Evolutionary conservation across 53 echinoderm and acorn worm species (phyloP).

Genomic region (Crossaster papposus): DNA sequence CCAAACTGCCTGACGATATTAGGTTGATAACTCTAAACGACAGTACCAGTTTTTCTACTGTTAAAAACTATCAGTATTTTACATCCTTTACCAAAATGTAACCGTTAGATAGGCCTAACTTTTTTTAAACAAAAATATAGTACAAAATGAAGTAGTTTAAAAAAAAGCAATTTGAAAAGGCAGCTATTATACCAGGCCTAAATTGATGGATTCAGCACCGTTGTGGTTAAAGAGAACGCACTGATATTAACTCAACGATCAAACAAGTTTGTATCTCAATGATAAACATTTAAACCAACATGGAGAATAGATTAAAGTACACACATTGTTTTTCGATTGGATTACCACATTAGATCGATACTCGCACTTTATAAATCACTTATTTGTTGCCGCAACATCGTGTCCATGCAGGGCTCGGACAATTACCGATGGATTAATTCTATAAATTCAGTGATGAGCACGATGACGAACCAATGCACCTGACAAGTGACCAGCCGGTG

Average conservation of each 20-base stretch:
- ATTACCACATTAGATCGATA: conserved; percentile 10
- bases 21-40: too few species aligned
- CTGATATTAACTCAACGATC: too few species aligned
- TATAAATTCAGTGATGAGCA: conserved; percentile 44
- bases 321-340: neutral
- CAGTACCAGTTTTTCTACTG: too few species aligned
- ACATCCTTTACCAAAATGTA: neutral
- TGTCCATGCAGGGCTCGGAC: conserved; percentile 10
- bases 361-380: neutral
- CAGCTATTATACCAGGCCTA: too few species aligned
- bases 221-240: too few species aligned
- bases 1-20: too few species aligned
- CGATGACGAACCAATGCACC: neutral
- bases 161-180: too few species aligned
- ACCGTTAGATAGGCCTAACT: neutral
- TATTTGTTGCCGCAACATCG: neutral
- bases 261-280: too few species aligned
- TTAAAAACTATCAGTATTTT: neutral
- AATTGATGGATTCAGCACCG: too few species aligned
- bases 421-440: conserved; percentile 40
- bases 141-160: too few species aligned
- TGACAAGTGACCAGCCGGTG: conserved; percentile 8
- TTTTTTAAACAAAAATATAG: neutral
- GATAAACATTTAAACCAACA: neutral
- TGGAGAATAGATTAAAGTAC: neutral